A percentile compares a stretch with the other conserved stretches of the same genome.
Evolutionary conservation across 2,797 vertebrate genomes (phyloP).

Genomic region (Poecilia gillii): DNA sequence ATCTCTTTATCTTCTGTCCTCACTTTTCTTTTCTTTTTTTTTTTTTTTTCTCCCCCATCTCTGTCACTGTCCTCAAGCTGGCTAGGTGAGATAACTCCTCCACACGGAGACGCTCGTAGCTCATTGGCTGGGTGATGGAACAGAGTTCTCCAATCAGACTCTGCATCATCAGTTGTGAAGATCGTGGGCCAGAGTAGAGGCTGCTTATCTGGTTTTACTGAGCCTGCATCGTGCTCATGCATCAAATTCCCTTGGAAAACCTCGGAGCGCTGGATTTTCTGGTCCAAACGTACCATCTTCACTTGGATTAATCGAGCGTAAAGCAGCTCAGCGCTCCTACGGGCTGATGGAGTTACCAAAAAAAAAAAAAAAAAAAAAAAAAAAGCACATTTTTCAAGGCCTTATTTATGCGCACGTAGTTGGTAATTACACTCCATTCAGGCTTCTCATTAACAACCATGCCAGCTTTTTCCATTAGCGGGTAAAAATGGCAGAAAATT

Average conservation of each 20-base stretch:
- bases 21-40: slow-evolving; percentile 37
- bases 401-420: slow-evolving; percentile 33
- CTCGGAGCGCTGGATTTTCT: slow-evolving; percentile 1
- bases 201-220: slow-evolving; percentile 59
- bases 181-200: slow-evolving; percentile 35
- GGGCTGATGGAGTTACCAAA: slow-evolving; percentile 18
- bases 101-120: slow-evolving; percentile 53
- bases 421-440: slow-evolving; percentile 45
- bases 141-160: slow-evolving; percentile 58
- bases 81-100: slow-evolving; percentile 78
- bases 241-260: not conserved
- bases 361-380: not conserved
- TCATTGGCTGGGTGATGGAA: slow-evolving; percentile 62
- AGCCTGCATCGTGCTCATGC: slow-evolving; percentile 38
- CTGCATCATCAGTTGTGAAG: slow-evolving; percentile 64
- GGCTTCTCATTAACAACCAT: slow-evolving; percentile 42
- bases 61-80: slow-evolving; percentile 78
- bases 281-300: slow-evolving; percentile 18
- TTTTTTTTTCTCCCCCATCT: slow-evolving; percentile 47
- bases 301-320: slow-evolving; percentile 27
- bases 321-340: slow-evolving; percentile 28
- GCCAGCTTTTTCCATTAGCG: not conserved
- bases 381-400: not conserved
- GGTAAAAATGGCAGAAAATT: slow-evolving; percentile 1
- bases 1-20: slow-evolving; percentile 55